Conservation (phyloP, 2,797 vertebrate genomes). For the Sebastes hopkinsi region DNA sequence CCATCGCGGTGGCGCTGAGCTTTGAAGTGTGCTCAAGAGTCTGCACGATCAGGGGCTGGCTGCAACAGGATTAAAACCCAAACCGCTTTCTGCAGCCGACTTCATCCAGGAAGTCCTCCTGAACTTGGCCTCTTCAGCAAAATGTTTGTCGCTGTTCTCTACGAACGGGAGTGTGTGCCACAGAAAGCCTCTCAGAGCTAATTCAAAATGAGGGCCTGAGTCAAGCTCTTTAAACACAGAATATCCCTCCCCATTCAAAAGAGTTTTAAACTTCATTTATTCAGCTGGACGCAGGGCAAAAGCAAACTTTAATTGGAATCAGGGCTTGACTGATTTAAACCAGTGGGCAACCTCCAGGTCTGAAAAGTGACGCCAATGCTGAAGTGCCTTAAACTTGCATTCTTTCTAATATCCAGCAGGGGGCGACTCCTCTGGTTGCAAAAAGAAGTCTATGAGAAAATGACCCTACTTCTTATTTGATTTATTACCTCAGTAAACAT, state of each 20-base stretch:
- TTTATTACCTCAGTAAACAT: no score
- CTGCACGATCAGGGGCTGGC: constrained; percentile 61
- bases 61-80: constrained; percentile 71
- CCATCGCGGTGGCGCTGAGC: constrained; percentile 52
- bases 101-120: constrained; percentile 67
- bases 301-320: constrained; percentile 55
- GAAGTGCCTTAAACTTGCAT: no score
- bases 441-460: no score
- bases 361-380: no score
- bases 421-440: no score
- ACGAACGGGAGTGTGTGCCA: constrained; percentile 17
- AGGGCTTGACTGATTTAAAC: constrained; percentile 26
- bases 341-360: no score
- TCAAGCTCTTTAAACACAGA: constrained; percentile 63
- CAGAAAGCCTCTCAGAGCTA: constrained; percentile 61
- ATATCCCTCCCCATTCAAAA: constrained; percentile 41
- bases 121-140: constrained; percentile 63
- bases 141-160: constrained; percentile 55
- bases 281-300: constrained; percentile 37
- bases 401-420: no score
- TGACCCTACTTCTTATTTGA: no score
- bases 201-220: constrained; percentile 58
- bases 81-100: constrained; percentile 69
- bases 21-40: constrained; percentile 76
- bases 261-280: constrained; percentile 49